Evolutionary conservation across 2,797 vertebrate species (phyloP), one percentile per base, ranked within the genome.

Genomic region (Borostomias antarcticus): DNA sequence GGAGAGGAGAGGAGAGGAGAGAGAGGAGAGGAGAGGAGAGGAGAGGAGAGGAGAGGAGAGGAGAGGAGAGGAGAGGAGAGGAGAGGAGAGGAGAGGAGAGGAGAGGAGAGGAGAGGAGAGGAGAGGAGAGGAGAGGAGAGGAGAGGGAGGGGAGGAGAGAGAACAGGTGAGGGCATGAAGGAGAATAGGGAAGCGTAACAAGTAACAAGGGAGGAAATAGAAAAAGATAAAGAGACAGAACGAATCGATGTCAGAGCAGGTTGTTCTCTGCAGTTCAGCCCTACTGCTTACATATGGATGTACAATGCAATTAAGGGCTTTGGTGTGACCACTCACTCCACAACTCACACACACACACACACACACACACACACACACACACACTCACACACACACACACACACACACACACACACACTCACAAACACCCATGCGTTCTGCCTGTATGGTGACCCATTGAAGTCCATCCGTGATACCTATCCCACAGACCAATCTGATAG

Each of bases 401-500:
- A 28, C 26, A 66, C 2, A 40, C 32, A n/a, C 32, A 1, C 11
- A 2, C 64, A 35, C 52, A 23, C n/a, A 28, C 26, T n/a, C n/a
- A n/a, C n/a, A n/a, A n/a, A n/a, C n/a, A n/a, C n/a, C n/a, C n/a
- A n/a, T n/a, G n/a, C n/a, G n/a, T n/a, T n/a, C n/a, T n/a, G n/a
- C n/a, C n/a, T n/a, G n/a, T n/a, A n/a, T n/a, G n/a, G 33, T 64
- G 50, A n/a, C 7, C 17, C 25, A 45, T 4, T 4, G 1, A 3
- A 0, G 15, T 45, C 9, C 1, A 45, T 5, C 40, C n/a, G 13
- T 17, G 6, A 9, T n/a, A 17, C 17, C n/a, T 1, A n/a, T 4
- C 5, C 4, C 29, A 50, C 15, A 19, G 4, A 19, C 28, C 73
- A n/a, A n/a, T 84, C 82, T 71, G 61, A 83, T 81, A 80, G 76